phyloP scores from a whole-genome alignment of 2,888 invertebrate species.

The Temnothorax unifasciatus region DNA sequence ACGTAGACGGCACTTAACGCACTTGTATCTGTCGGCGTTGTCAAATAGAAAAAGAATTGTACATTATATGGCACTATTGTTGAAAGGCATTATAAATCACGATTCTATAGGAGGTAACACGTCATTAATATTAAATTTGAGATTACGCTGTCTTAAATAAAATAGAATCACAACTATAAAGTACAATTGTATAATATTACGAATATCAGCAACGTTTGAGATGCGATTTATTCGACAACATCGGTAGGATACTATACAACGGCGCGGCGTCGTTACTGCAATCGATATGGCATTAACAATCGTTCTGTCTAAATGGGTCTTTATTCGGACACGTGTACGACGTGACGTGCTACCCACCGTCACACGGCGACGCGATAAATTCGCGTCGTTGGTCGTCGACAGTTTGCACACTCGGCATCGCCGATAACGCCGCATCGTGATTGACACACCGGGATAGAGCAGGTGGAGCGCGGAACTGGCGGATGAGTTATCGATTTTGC shows the following conservation, averaged over 20 bases:
- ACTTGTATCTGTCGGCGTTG: background rate
- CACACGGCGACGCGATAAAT: conserved; percentile 37
- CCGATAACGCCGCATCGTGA: conserved; percentile 67
- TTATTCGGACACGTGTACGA: conserved; percentile 52
- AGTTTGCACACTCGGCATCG: conserved; percentile 65
- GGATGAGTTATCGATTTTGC: conserved; percentile 75
- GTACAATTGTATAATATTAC: background rate
- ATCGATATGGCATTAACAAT: conserved; percentile 46
- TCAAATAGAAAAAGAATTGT: conserved; percentile 15
- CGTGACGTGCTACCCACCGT: conserved; percentile 27
- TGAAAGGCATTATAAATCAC: background rate
- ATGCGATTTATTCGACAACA: conserved; percentile 12
- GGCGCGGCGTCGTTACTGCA: conserved; percentile 22
- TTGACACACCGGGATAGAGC: conserved; percentile 65
- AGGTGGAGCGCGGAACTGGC: conserved; percentile 56
- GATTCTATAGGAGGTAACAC: background rate
- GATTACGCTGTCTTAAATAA: background rate
- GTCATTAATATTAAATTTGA: background rate
- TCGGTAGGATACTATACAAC: conserved; percentile 1
- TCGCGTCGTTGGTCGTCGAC: conserved; percentile 63
- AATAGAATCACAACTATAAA: background rate
- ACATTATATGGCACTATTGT: background rate
- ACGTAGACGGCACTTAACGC: background rate
- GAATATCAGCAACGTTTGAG: background rate
- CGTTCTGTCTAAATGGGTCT: conserved; percentile 43